Evolutionary conservation across 2,888 invertebrate genomes (phyloP), one percentile per base, ranked within the genome.

Genomic region (Coleophora deauratella): DNA sequence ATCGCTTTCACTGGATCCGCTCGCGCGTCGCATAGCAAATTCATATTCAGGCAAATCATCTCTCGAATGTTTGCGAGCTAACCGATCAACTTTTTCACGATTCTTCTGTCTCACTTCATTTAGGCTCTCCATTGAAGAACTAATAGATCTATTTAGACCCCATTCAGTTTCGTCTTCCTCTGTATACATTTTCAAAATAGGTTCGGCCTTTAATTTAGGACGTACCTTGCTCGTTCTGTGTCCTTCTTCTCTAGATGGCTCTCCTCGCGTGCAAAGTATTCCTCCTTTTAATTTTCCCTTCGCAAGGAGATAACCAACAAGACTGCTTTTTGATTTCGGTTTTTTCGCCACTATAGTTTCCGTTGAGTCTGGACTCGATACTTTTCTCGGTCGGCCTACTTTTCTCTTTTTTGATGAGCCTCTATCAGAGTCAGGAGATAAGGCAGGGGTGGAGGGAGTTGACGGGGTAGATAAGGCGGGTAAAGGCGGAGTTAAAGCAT

Each of bases 281-380:
- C 84, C 84, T 7, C 84, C 84, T 52, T 84, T 90, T 14, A 89
- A 66, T 52, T 90, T 88, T 37, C 89, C 89, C 59, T 91, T 91
- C 1, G 91, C 90, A 43, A 91, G 61, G 38, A 92, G 71, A 55
- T 89, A 91, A 0, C 91, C 90, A 2, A 91, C 91, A 2, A 91
- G 75, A 47, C 88, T 88, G 54, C 87, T 88, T 48, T 90, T 90
- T n/a, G 88, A 88, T 61, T 91, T 91, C 0, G 92, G 91, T 65
- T 93, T 93, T 64, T 94, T 94, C 2, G 93, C 92, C 0, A 94
- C 93, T 39, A 94, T 93, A 0, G 93, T 94, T 73, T 94, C 94
- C 0, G 93, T 93, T 1, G 89, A 88, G 49, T 89, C 88, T 3
- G 86, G 87, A 43, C 87, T 88, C 41, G 89, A 88, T 9, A 92